Base-by-base conservation (phyloP, 1,140 invertebrate species). In the Drosophila takahashii region DNA sequence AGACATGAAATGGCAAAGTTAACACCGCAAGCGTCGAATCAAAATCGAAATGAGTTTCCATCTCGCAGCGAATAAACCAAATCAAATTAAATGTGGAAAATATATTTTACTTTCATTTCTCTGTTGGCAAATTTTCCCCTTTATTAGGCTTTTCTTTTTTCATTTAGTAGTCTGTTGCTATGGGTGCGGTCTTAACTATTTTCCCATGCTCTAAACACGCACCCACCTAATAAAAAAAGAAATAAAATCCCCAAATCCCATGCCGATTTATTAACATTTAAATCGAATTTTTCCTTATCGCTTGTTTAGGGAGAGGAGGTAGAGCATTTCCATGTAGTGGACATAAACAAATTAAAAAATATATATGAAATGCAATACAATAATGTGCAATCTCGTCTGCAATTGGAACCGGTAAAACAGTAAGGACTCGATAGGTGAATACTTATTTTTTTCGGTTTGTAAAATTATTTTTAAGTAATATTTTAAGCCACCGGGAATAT, bases 1-100 rank as follows among this genome's bases (percentile, higher is more conserved):
- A 39, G 50, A 70, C 32, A 61, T 44, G 22, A 81, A 81, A 81
- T 74, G 79, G 53, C 79, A 81, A 83, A 81, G 79, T 81, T 81
- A 54, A 66, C 66, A 42, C 51, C 51, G 50, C 60, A 58, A 71
- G 70, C 50, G 13, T 42, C 52, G 53, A 60, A 77, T 77, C 74
- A 64, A 61, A 37, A 4, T 42, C 32, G 15, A 72, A 71, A 54
- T 58, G 47, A 15, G 36, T 58, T 62, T 77, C 32, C 54, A 65
- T 77, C 73, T 11, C 10, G 7, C 59, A 22, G 16, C 54, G 34
- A 62, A 42, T 18, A 18, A 39, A 34, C 13, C 54, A 52, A 56
- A 64, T 67, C 62, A 67, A 56, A 65, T 27, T 27, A 34, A 37
- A 45, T 54, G n/a, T 22, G 13, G n/a, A 32, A 42, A 15, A 37